Evolutionary conservation across 2,797 vertebrate genomes (phyloP).

Genomic region (Martes flavigula): DNA sequence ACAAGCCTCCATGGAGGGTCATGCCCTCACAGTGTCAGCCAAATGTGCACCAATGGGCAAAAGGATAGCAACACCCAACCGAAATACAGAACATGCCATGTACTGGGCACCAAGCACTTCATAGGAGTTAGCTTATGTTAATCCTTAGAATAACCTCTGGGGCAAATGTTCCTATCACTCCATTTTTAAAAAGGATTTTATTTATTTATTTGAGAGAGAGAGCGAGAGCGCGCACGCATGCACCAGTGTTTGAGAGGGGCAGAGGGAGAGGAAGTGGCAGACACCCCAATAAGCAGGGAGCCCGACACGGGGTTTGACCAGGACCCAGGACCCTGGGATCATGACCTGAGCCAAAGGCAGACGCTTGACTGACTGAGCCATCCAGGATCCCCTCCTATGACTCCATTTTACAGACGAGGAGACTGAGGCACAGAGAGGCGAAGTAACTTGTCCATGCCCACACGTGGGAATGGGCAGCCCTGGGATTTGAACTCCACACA

Average conservation of each 20-base stretch:
- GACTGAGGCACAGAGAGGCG: background rate
- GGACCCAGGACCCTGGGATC: background rate
- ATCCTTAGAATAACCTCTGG: background rate
- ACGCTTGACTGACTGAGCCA: background rate
- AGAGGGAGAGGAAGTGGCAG: background rate
- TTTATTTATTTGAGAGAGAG: background rate
- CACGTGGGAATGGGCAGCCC: background rate
- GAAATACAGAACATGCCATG: fast-evolving
- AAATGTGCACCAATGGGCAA: background rate
- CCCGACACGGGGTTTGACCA: fast-evolving
- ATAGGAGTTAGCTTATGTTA: background rate
- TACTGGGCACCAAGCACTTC: background rate
- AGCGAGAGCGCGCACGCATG: background rate
- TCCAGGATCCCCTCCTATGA: background rate
- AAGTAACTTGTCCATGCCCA: background rate
- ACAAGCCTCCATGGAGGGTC: background rate
- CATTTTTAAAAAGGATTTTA: background rate
- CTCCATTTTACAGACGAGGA: background rate
- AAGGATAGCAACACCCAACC: background rate
- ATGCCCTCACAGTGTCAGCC: background rate
- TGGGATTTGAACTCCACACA: background rate
- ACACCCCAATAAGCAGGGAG: background rate
- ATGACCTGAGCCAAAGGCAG: background rate
- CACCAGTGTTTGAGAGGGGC: background rate
- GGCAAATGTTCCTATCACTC: background rate